Conservation (phyloP, 2,888 invertebrate genomes). For the Empis stercorea region DNA sequence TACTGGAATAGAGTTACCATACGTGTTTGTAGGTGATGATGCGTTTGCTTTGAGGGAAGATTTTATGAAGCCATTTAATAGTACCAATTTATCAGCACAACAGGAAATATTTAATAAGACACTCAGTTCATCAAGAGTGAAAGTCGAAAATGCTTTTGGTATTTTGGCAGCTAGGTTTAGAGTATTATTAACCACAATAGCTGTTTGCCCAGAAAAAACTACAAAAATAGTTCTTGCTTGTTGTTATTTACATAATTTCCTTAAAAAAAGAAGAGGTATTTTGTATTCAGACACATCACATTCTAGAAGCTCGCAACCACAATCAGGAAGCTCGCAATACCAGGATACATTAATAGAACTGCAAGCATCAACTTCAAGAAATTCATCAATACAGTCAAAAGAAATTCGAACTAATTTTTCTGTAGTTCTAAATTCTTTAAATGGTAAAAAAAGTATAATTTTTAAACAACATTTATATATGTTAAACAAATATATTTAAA, state of each 20-base stretch:
- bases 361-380: background rate
- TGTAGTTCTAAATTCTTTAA: background rate
- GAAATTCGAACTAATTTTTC: background rate
- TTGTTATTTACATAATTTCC: constrained; percentile 12
- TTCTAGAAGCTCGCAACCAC: background rate
- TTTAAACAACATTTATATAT: too few relatives aligned
- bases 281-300: background rate
- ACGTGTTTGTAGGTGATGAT: too few relatives aligned
- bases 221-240: constrained; percentile 5
- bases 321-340: background rate
- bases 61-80: too few relatives aligned
- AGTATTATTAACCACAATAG: constrained; percentile 11
- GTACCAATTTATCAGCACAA: too few relatives aligned
- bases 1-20: too few relatives aligned
- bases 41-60: too few relatives aligned
- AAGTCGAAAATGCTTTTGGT: constrained; percentile 10
- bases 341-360: constrained; percentile 1
- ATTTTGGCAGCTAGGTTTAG: constrained; percentile 12
- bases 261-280: background rate
- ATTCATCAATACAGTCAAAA: background rate
- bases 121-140: constrained; percentile 3
- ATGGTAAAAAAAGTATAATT: background rate
- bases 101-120: too few relatives aligned
- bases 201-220: constrained; percentile 9
- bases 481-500: too few relatives aligned